A percentile compares a stretch with the other conserved stretches of the same genome.
These are phyloP conservation scores for Carettochelys insculpta DNA, from an alignment of 2,113 vertebrate species.

Conservation along the genomic window DNA sequence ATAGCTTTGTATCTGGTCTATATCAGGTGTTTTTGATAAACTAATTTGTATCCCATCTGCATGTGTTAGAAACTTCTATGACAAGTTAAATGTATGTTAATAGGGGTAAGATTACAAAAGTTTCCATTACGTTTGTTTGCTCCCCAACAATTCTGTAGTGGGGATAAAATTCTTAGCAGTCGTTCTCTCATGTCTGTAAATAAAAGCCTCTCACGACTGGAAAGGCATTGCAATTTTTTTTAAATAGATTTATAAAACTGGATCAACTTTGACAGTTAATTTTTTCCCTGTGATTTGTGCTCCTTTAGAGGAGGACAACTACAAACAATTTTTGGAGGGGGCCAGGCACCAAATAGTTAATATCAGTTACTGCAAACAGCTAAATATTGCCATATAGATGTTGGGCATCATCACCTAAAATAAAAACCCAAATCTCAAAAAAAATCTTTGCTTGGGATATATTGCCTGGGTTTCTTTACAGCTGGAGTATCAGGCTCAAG, in stretches of 20 bases:
- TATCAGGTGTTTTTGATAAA: not conserved
- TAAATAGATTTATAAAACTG: not conserved
- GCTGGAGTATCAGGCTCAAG: too few relatives aligned
- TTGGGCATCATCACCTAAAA: not conserved
- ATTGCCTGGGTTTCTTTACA: not conserved
- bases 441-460: not conserved
- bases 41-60: not conserved
- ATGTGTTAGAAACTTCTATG: not conserved
- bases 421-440: not conserved
- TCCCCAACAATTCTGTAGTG: not conserved
- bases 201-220: not conserved
- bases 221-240: not conserved
- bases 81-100: not conserved
- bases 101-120: not conserved
- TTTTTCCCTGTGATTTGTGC: not conserved
- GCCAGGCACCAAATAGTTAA: not conserved
- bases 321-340: not conserved
- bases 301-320: not conserved
- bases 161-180: not conserved
- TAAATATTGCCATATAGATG: not conserved
- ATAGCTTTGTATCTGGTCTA: not conserved
- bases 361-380: not conserved
- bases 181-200: not conserved
- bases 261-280: not conserved
- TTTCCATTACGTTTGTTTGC: not conserved